These are phyloP conservation scores for Phaedon cochleariae DNA, from an alignment of 2,888 invertebrate species.

Conservation along the genomic window DNA sequence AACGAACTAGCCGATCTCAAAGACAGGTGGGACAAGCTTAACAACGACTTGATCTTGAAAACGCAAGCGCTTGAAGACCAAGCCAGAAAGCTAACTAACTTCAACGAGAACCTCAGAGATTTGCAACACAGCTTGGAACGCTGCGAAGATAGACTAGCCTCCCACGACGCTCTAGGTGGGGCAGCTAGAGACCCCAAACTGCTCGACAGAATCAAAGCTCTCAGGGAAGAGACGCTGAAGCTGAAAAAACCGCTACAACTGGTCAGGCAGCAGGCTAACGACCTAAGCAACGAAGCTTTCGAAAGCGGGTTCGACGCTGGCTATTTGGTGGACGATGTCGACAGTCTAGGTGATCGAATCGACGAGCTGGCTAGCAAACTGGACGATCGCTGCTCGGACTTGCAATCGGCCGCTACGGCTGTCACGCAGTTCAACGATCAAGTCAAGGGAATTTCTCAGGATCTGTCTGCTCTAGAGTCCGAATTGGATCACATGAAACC, in stretches of 20 bases:
- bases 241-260: conserved; percentile 77
- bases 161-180: conserved; percentile 77
- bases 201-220: conserved; percentile 82
- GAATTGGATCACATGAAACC: conserved; percentile 87
- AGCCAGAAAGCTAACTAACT: conserved; percentile 81
- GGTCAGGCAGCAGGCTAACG: conserved; percentile 71
- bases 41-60: conserved; percentile 80
- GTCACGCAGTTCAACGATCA: conserved; percentile 89
- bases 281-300: conserved; percentile 78
- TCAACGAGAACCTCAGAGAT: conserved; percentile 84
- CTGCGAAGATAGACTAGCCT: conserved; percentile 85
- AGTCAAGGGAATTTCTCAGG: conserved; percentile 79
- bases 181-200: conserved; percentile 85
- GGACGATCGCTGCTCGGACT: conserved; percentile 78
- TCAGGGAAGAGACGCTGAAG: conserved; percentile 82
- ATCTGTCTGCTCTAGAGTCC: conserved; percentile 81
- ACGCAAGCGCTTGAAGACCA: conserved; percentile 86
- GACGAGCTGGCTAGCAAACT: conserved; percentile 80
- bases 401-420: conserved; percentile 87
- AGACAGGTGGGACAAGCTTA: conserved; percentile 90
- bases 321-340: conserved; percentile 81
- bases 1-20: conserved; percentile 82
- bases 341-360: conserved; percentile 77
- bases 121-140: conserved; percentile 86
- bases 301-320: conserved; percentile 80